Evolutionary conservation across 64 coral and sea anemone genomes (phyloP).

Genomic region (Pocillopora verrucosa): DNA sequence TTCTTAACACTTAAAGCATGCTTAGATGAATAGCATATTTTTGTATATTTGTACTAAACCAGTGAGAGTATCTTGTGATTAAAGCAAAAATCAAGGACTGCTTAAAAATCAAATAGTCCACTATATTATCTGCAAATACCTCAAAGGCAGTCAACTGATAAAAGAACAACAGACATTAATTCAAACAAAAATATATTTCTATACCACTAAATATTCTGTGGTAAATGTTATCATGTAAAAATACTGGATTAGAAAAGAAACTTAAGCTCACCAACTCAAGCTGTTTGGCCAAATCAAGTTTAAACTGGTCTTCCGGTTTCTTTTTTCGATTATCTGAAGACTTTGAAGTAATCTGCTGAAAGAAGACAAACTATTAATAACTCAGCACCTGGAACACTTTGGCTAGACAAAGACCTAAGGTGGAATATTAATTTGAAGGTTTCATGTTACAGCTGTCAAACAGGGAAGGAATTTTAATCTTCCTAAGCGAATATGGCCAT

Average conservation of each 20-base stretch:
- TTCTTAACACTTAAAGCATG: no score
- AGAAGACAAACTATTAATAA: background rate
- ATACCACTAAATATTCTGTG: background rate
- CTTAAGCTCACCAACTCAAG: slow-evolving; percentile 63
- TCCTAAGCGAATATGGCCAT: background rate
- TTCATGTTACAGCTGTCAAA: background rate
- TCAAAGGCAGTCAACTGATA: background rate
- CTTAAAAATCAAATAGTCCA: no score
- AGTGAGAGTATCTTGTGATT: no score
- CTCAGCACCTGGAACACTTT: background rate
- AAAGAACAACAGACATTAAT: background rate
- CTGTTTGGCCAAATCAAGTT: slow-evolving; percentile 71
- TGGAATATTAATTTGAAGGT: background rate
- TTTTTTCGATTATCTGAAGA: slow-evolving; percentile 58
- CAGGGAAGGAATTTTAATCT: background rate
- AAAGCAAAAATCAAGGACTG: no score
- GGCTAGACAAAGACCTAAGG: background rate
- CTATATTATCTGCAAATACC: background rate
- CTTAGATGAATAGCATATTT: no score
- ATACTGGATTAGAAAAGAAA: background rate
- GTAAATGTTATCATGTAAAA: no score
- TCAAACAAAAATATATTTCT: background rate
- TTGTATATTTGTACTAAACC: no score
- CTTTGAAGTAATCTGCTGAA: slow-evolving; percentile 48
- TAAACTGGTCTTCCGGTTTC: slow-evolving; percentile 62